Base-by-base conservation (phyloP, 1,140 invertebrate species). In the Heliconius eleuchia region DNA sequence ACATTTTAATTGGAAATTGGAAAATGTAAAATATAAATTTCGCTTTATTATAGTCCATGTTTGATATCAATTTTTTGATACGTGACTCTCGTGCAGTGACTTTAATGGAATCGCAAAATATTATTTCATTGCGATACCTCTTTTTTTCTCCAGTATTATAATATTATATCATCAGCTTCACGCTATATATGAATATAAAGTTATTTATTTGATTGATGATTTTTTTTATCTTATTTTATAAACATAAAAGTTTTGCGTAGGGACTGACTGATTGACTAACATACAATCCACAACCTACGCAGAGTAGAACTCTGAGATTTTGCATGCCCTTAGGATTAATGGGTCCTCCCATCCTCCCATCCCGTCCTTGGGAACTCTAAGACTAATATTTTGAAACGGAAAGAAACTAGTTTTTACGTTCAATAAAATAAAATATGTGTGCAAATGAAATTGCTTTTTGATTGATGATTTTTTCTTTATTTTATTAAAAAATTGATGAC, bases 41-140 rank as follows among this genome's bases (percentile, higher is more conserved):
- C 60, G 9, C 60, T 66, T 66, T 66, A 66, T 66, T 66, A 66
- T 66, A 66, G 55, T 66, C 60, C 60, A 30, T 66, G 60, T 66
- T 66, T 66, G 60, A 66, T 66, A 66, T 66, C 60, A 66, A 66
- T 66, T 66, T 66, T 66, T 66, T 66, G 60, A 66, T 30, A 66
- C 60, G 60, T 66, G 60, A 66, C 60, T 30, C 60, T n/a, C 55
- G 55, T 27, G 55, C 55, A 27, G 0, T 66, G 60, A 66, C 60
- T 66, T 66, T 66, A 66, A 23, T 30, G 60, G 13, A 66, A 66
- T 66, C 23, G 27, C 13, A 3, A 60, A 66, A 66, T 27, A 23
- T 13, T 16, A 23, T 57, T 57, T 7, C 11, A 66, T 16, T 27
- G 11, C n/a, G 11, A 27, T 66, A 11, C 23, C 11, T 30, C 60